Evolutionary conservation across 2,113 vertebrate genomes (phyloP).

Genomic region (Furnarius figulus): DNA sequence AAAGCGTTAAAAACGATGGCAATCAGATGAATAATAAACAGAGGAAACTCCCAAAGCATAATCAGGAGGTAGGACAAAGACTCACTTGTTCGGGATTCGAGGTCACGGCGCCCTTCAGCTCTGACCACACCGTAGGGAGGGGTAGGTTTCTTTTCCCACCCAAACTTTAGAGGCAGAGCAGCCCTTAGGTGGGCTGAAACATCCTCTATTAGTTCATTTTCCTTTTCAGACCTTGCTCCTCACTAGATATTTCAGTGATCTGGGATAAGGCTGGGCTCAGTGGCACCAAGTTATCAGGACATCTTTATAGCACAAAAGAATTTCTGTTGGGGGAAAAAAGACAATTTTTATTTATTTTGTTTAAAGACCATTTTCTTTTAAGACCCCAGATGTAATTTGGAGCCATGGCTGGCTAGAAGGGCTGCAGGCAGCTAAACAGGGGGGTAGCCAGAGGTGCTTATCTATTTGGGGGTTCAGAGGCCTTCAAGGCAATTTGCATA

Average conservation of each 20-base stretch:
- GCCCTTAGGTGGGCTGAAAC: neutral
- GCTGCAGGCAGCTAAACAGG: neutral
- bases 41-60: neutral
- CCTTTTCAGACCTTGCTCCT: neutral
- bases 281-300: neutral
- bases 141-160: neutral
- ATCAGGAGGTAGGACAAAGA: constrained; percentile 20
- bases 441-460: neutral
- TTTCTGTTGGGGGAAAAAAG: neutral
- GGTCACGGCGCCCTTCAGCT: neutral
- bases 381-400: neutral
- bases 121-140: accelerated
- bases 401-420: accelerated
- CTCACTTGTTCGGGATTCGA: neutral
- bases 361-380: neutral
- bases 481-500: constrained; percentile 40
- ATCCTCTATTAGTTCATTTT: neutral
- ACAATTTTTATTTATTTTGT: neutral
- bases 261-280: neutral
- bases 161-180: neutral
- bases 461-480: neutral
- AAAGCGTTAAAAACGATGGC: neutral
- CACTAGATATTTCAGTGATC: neutral
- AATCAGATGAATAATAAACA: neutral
- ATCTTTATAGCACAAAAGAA: neutral